Base-by-base conservation (phyloP, 2,888 invertebrate species). In the Ypsolopha scabrella region DNA sequence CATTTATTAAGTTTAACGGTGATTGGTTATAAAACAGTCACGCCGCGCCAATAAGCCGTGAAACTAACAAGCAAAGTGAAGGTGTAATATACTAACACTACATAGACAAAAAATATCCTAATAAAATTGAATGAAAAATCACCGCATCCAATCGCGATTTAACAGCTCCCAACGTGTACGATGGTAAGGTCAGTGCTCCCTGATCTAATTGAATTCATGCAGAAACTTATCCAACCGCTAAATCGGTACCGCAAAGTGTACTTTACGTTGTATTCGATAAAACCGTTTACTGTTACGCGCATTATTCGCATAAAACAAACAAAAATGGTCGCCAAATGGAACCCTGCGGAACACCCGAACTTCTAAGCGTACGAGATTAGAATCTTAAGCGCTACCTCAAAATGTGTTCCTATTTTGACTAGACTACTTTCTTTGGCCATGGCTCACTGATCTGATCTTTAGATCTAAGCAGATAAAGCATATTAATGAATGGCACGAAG, bases 141-240 rank as follows among this genome's bases (percentile, higher is more conserved):
- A 36, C 14, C 41, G 49, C 37, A 37, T 13, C 49, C 2, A 39
- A 49, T 49, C 41, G 10, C 39, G 33, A 43, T 43, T 43, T 43
- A 36, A 14, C 47, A 14, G 55, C 58, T 56, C 61, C 57, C 55
- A 57, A 56, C 68, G 70, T 70, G 68, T 61, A 61, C 64, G 63
- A 55, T 57, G 56, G 52, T 53, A 56, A 59, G 75, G 71, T 72
- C 72, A 68, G 56, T 62, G 64, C 13, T 61, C 64, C 57, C 53
- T 52, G 52, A 52, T 57, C 68, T 73, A 76, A 77, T 77, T 76
- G 75, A 75, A 77, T 77, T 70, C 75, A 72, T 72, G 74, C 71
- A 73, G 65, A 66, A 72, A 75, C 68, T 71, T 74, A 76, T 71
- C 71, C 74, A 67, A 72, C 66, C 75, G 75, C 74, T 74, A 71